Base-by-base conservation (phyloP, 2,113 vertebrate genomes). In the Zosterops pallidus region DNA sequence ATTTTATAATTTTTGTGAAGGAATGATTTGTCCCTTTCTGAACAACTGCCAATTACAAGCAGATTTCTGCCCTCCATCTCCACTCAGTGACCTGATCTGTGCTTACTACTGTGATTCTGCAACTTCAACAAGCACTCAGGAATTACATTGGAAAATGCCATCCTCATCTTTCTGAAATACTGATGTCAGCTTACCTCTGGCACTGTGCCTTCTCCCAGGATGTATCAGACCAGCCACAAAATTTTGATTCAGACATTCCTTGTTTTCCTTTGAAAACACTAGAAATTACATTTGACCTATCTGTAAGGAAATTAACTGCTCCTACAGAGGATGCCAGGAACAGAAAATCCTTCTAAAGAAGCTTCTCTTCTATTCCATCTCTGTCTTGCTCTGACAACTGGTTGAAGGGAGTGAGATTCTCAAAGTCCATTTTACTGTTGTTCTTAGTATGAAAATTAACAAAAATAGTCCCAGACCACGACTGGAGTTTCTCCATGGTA, bases 361-460 rank as follows among this genome's bases (percentile, higher is more conserved):
- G 5, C 2, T 93, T 46, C 12, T 4, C 17, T 69, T 91, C 29
- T 21, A 9, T 76, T 78, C 16, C 29, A 86, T 3, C 15, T 76
- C 26, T 72, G 12, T 47, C 35, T 50, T 80, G 20, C 21, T 65
- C 26, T 29, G 15, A 41, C 6, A 82, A 25, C 5, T 0, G 0
- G 4, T 6, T 55, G 18, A 33, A 84, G 39, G 12, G 59, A 82
- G 6, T 39, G 18, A 59, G 16, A 25, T 46, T 14, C 19, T 84
- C n/a, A 44, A 65, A 7, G 23, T 68, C 24, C 50, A 53, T 69
- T 83, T 81, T 42, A 35, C 4, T 77, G 13, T 26, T 63, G 3
- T 17, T 83, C 19, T 76, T 64, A 68, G 21, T 26, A 71, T 4
- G 5, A 21, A 77, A 70, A 86, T 53, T 49, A 67, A 50, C 5